Base-by-base conservation (phyloP, 2,888 invertebrate species). In the Meghimatium bilineatum region DNA sequence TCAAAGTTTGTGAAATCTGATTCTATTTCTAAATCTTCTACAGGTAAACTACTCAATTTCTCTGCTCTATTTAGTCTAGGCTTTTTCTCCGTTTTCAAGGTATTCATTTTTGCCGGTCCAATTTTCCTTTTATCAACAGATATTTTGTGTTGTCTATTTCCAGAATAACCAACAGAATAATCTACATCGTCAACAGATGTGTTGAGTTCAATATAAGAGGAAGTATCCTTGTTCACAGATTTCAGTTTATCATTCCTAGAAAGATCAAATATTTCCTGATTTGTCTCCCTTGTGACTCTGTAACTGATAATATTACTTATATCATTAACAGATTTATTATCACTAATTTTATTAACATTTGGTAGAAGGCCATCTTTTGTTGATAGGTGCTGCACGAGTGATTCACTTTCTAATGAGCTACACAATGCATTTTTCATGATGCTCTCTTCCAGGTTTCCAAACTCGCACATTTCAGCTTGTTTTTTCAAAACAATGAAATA, bases 381-480 rank as follows among this genome's bases (percentile, higher is more conserved):
- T 44, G 36, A 69, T 20, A 60, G 17, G 63, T 74, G 20, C 49
- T 72, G 74, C n/a, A 32, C 74, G 2, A n/a, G 52, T 52, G 74
- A 52, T 17, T 74, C 32, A 74, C 52, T 74, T 44, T 49, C 32
- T 10, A 52, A 14, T 52, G 74, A 74, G 32, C 34, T 74, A 52
- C 34, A 29, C 52, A 74, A 49, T 29, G 56, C 56, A n/a, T 52
- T 63, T 32, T 52, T 60, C 52, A 67, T 69, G 6, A 82, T 36
- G 44, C 38, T 82, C 26, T 82, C 82, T 52, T 82, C 36, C 10
- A 77, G 56, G 12, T 77, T 69, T 67, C 67, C 69, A 69, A 82
- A 82, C 32, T 82, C 76, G 69, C 82, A 82, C 38, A 82, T 34
- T 38, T 82, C 77, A 29, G 44, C 77, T 38, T 82, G 82, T 32